Evolutionary conservation across 2,113 vertebrate genomes (phyloP), one percentile per base, ranked within the genome.

Genomic region (Cervus canadensis): DNA sequence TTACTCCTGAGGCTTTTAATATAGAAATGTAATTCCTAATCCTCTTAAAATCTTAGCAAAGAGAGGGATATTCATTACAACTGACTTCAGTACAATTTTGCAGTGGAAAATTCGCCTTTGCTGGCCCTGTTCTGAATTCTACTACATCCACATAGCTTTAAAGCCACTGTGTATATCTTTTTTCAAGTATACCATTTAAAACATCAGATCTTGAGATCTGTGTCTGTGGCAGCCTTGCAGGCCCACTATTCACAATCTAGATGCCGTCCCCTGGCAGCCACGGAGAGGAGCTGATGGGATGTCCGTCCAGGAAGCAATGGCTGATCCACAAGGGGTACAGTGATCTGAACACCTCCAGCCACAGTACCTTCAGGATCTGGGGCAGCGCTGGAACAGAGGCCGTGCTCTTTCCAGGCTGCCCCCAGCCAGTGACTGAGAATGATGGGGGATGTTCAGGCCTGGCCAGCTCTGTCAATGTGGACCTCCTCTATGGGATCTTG

Each of bases 1-100:
- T 98, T 96, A 98, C 78, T 82, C 52, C 43, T 67, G 23, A 88
- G 48, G 30, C 14, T 96, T 96, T 83, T 23, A 50, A 0, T 64
- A 79, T 19, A 88, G 30, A 91, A 89, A 97, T 33, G 5, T 45
- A 93, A 87, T 93, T 87, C 81, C 59, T 64, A 97, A 89, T 14
- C 45, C 62, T 50, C 25, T 52, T 89, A 83, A 94, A 97, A 87
- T 97, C 23, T 57, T 95, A 48, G 12, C 76, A 28, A 96, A 87
- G 60, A 94, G 50, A 59, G 26, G 5, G 28, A 89, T 48, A 86
- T 62, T 96, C 74, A 96, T 74, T 87, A 84, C 1, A 93, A 78
- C 21, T 84, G 14, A 74, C 30, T 60, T 71, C 0, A 45, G 30
- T 23, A 91, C 40, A 71, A 60, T 89, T 96, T 60, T 71, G 26